A percentile compares a stretch with the other conserved stretches of the same genome.
phyloP scores from a whole-genome alignment of 1,140 invertebrate genomes.

The Chionoecetes opilio region DNA sequence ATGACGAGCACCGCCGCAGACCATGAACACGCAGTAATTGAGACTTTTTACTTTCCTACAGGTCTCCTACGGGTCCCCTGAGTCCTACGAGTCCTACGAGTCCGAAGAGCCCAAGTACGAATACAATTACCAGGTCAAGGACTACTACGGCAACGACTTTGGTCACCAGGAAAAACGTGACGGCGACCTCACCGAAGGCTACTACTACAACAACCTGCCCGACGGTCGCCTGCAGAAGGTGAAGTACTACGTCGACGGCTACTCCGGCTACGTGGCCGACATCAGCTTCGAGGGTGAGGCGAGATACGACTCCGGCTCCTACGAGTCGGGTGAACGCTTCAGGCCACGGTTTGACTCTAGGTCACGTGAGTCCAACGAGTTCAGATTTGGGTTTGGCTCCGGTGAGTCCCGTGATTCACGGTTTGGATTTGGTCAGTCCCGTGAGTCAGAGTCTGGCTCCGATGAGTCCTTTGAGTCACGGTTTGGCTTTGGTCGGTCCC shows the following conservation, averaged over 20 bases:
- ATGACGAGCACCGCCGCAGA: not conserved
- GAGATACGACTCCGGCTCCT: not conserved
- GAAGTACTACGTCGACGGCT: conserved; percentile 12
- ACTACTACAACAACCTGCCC: not conserved
- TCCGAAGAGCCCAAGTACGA: not conserved
- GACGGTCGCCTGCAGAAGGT: conserved; percentile 8
- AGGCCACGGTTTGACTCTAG: not conserved
- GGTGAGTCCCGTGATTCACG: not conserved
- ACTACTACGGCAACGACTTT: not conserved
- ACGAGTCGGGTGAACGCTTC: not conserved
- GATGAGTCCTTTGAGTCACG: not conserved
- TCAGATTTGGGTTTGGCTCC: not conserved
- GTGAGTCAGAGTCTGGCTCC: not conserved
- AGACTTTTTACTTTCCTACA: not conserved
- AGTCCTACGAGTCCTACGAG: not conserved
- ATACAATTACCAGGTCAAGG: conserved; percentile 27
- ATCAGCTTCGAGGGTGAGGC: conserved; percentile 31
- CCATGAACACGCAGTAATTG: not conserved
- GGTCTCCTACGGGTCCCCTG: not conserved
- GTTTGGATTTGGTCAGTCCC: not conserved
- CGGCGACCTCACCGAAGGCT: not conserved
- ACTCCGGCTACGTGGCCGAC: conserved; percentile 41
- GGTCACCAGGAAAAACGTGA: conserved; percentile 22
- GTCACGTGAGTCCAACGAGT: not conserved
- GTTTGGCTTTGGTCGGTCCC: not conserved